A percentile compares a stretch with the other conserved stretches of the same genome.
Conservation (phyloP, 1,140 invertebrate genomes). For the Lepeophtheirus salmonis region DNA sequence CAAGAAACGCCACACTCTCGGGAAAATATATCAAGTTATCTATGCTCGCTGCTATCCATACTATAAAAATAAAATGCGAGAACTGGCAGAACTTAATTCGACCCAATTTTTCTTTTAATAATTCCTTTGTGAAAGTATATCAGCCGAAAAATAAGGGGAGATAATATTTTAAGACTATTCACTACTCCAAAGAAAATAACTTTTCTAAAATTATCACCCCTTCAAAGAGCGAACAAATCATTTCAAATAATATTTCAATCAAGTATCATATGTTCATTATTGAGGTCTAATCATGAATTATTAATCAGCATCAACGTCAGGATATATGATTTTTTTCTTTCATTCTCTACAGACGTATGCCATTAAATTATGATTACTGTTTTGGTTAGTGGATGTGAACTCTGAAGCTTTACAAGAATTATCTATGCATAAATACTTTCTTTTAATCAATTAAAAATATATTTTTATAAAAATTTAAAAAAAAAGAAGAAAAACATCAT, state of each 20-base stretch:
- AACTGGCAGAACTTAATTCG: constrained; percentile 98
- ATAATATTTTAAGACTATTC: constrained; percentile 94
- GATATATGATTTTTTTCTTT: not conserved
- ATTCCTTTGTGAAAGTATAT: constrained; percentile 87
- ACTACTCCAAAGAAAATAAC: constrained; percentile 56
- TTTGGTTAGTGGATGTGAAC: too few species aligned
- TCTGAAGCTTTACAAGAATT: too few species aligned
- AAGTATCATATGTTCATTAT: not conserved
- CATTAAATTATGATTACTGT: too few species aligned
- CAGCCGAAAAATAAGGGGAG: constrained; percentile 54
- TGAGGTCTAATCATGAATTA: not conserved
- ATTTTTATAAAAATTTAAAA: not conserved
- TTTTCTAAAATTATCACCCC: not conserved
- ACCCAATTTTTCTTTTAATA: constrained; percentile 87
- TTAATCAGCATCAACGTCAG: not conserved
- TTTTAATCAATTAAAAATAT: not conserved
- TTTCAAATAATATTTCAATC: too few species aligned
- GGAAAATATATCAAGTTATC: constrained; percentile 71
- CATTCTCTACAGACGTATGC: too few species aligned
- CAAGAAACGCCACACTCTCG: constrained; percentile 58
- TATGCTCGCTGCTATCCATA: constrained; percentile 30
- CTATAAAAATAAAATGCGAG: constrained; percentile 16
- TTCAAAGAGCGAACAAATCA: not conserved
- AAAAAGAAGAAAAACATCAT: too few species aligned
- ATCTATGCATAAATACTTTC: not conserved